Percentiles rank a stretch among this genome's conserved stretches.
These are phyloP conservation scores for Cynopterus sphinx DNA, from an alignment of 2,797 vertebrate genomes.

Conservation along the genomic window DNA sequence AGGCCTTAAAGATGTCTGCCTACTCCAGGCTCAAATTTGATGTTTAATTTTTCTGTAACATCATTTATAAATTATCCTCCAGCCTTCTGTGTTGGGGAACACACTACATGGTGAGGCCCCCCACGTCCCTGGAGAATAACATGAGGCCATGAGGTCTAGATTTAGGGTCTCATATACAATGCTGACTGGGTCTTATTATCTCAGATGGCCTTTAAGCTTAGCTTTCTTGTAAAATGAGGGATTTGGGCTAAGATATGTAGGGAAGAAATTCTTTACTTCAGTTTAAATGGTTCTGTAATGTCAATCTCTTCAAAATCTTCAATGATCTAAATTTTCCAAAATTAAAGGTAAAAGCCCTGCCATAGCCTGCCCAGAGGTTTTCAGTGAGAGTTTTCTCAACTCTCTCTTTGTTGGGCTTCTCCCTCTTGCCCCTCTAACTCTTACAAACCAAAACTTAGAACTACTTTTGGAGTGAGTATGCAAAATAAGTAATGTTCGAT, in stretches of 20 bases:
- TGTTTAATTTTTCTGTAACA: neutral
- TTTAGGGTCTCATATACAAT: neutral
- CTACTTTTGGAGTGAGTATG: neutral
- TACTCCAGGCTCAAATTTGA: too few relatives aligned
- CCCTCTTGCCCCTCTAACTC: neutral
- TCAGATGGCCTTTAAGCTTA: neutral
- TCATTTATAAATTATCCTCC: neutral
- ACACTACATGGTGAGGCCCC: neutral
- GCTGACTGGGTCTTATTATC: neutral
- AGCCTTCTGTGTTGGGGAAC: neutral
- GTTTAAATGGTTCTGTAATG: neutral
- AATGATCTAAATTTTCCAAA: neutral
- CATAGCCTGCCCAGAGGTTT: neutral
- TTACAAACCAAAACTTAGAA: neutral
- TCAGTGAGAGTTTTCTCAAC: neutral
- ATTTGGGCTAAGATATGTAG: neutral
- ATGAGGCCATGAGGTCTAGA: neutral
- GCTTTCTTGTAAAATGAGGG: neutral
- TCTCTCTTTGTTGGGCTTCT: neutral
- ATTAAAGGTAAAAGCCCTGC: neutral
- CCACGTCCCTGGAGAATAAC: rapidly evolving
- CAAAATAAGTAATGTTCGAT: neutral
- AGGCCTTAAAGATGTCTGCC: neutral
- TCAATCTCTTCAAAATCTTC: neutral
- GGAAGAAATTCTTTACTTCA: neutral